These are phyloP conservation scores for Chauna torquata DNA, from an alignment of 2,113 vertebrate species.

Conservation along the genomic window DNA sequence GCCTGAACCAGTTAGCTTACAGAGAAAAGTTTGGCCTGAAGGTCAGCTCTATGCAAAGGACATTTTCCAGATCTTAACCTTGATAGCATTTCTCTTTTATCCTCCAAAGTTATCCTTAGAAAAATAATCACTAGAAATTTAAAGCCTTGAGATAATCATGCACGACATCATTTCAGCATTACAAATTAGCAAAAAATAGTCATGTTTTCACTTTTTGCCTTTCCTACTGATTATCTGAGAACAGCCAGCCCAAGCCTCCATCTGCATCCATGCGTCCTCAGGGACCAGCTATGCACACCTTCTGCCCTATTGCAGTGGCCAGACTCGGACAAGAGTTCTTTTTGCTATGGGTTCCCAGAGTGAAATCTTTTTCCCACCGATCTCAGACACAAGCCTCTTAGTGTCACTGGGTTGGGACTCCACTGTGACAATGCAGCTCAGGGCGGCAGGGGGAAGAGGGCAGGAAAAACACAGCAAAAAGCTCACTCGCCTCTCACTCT, in stretches of 20 bases:
- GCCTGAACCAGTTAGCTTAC: not conserved
- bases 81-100: not conserved
- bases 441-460: not conserved
- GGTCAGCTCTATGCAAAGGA: not conserved
- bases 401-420: not conserved
- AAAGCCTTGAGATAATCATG: not conserved
- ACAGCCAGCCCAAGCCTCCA: not conserved
- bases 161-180: not conserved
- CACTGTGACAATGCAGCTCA: not conserved
- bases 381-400: not conserved
- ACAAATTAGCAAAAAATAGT: not conserved
- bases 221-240: fast-evolving
- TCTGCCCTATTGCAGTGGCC: not conserved
- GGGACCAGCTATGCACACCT: not conserved
- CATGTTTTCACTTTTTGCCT: fast-evolving
- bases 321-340: not conserved
- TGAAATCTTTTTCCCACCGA: not conserved
- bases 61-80: not conserved
- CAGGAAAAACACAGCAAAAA: not conserved
- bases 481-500: not conserved
- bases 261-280: fast-evolving
- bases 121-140: not conserved
- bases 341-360: not conserved
- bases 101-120: not conserved
- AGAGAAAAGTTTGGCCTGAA: not conserved